Percentiles rank a stretch among this genome's conserved stretches.
Evolutionary conservation across 1,140 invertebrate genomes (phyloP).

Genomic region (Aphelenchoides fujianensis): DNA sequence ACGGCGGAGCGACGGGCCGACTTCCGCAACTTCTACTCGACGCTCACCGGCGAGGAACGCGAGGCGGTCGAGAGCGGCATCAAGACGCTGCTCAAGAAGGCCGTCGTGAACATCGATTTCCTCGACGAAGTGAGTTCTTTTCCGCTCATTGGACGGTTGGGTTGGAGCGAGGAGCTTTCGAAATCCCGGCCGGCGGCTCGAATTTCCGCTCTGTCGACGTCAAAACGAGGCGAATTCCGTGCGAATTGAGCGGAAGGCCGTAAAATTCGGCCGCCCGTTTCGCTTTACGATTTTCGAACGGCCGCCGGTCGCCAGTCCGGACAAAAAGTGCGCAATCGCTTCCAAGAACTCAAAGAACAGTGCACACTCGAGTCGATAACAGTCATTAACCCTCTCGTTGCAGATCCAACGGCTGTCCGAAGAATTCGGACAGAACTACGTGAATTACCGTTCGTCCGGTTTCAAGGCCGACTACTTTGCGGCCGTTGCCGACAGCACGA

Average conservation of each 20-base stretch:
- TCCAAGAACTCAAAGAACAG: neutral
- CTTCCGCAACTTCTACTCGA: conserved; percentile 49
- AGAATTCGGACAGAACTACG: conserved; percentile 51
- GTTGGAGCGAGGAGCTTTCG: neutral
- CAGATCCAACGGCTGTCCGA: conserved; percentile 47
- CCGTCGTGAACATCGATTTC: conserved; percentile 57
- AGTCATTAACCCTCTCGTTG: neutral
- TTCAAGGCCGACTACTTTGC: conserved; percentile 61
- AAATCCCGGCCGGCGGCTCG: neutral
- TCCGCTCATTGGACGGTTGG: neutral
- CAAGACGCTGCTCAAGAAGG: conserved; percentile 54
- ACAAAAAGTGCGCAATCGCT: neutral
- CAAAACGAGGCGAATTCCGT: neutral
- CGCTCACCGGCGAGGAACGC: conserved; percentile 40
- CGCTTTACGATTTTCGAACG: no score
- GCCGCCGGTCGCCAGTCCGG: no score
- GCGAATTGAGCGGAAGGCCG: neutral
- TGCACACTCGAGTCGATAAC: neutral
- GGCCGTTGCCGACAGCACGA: conserved; percentile 54
- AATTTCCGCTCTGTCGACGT: neutral
- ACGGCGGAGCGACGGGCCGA: conserved; percentile 50
- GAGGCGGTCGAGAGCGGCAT: conserved; percentile 56
- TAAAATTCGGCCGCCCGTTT: neutral
- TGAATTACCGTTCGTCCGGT: conserved; percentile 40
- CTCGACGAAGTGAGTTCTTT: conserved; percentile 44